A percentile compares a stretch with the other conserved stretches of the same genome.
phyloP scores from a whole-genome alignment of 1,140 invertebrate species.

The Aphis gossypii region DNA sequence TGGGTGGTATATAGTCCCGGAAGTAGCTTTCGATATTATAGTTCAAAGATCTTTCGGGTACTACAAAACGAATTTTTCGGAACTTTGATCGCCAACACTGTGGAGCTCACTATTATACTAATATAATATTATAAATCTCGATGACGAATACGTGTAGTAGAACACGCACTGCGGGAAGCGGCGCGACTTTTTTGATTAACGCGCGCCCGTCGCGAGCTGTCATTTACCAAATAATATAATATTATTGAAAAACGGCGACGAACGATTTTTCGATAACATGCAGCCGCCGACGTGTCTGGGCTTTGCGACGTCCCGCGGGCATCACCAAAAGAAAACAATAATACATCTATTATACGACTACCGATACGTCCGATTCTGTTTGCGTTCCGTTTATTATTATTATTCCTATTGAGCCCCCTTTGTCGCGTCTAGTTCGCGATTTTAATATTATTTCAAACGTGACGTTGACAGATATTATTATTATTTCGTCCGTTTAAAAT shows the following conservation, averaged over 20 bases:
- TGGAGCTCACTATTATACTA: not conserved
- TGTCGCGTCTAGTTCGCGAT: not conserved
- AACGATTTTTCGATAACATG: not conserved
- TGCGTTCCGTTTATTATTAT: not conserved
- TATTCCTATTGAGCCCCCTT: not conserved
- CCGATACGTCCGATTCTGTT: not conserved
- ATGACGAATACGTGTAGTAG: not conserved
- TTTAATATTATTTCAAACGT: not conserved
- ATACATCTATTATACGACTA: not conserved
- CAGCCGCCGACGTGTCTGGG: not conserved
- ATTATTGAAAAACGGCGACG: not conserved
- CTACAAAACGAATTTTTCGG: conserved; percentile 8
- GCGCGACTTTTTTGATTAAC: not conserved
- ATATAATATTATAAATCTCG: not conserved
- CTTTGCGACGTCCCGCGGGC: not conserved
- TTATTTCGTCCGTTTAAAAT: not conserved
- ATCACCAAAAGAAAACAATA: not conserved
- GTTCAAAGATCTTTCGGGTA: not conserved
- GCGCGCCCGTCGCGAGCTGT: not conserved
- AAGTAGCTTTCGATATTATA: not conserved
- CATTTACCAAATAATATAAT: not conserved
- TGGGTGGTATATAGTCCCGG: too few relatives aligned
- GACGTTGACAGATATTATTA: not conserved
- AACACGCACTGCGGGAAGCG: not conserved
- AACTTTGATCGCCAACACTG: not conserved